These are phyloP conservation scores for Aphis gossypii DNA, from an alignment of 1,140 invertebrate genomes.

Conservation along the genomic window DNA sequence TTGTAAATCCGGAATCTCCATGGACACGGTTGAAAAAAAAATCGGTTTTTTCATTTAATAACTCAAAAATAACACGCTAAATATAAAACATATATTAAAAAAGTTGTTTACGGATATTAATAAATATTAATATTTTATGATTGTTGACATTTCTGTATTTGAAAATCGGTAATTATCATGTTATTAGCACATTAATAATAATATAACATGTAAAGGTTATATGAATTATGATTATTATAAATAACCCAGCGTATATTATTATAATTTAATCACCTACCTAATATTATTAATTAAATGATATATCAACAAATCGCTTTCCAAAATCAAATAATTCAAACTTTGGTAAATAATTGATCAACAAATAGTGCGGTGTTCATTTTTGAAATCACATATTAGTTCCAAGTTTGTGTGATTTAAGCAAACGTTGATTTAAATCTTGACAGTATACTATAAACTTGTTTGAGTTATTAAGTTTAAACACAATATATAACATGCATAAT, in stretches of 20 bases:
- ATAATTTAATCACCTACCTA: background rate
- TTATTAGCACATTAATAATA: background rate
- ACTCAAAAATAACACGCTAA: background rate
- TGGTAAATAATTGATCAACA: background rate
- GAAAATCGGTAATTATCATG: background rate
- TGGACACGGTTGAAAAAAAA: background rate
- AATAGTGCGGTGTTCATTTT: background rate
- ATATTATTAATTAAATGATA: background rate
- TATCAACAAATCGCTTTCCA: background rate
- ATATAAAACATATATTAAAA: background rate
- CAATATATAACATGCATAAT: background rate
- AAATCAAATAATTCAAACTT: background rate
- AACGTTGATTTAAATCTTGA: constrained; percentile 11
- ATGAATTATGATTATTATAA: background rate
- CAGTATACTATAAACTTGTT: background rate
- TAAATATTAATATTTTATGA: background rate
- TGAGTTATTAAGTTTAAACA: background rate
- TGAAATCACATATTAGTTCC: background rate
- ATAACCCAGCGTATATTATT: background rate
- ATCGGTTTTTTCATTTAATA: background rate
- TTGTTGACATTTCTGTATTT: background rate
- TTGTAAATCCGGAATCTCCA: background rate
- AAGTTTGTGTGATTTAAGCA: background rate
- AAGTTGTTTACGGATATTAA: background rate
- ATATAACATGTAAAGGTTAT: background rate